Percentiles rank a stretch among this genome's conserved stretches.
These are phyloP conservation scores for Corydoras sp. DNA, from an alignment of 2,113 vertebrate species.

Conservation along the genomic window DNA sequence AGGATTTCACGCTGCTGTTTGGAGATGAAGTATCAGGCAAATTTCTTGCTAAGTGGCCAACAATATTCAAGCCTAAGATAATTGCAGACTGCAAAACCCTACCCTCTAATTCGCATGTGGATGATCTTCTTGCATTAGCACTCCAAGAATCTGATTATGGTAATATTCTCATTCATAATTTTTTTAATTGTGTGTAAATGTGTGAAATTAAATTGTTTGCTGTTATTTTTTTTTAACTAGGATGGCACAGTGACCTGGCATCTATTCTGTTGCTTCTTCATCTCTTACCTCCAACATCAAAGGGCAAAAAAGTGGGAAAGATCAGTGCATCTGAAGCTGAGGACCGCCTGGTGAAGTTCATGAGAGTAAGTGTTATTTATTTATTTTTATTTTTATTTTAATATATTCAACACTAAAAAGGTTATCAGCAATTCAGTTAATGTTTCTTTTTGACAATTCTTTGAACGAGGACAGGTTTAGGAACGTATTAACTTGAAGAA, in stretches of 20 bases:
- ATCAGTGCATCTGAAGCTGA: constrained; percentile 30
- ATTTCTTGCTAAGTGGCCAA: constrained; percentile 40
- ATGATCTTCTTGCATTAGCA: constrained; percentile 5
- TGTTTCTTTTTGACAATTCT: too few species aligned
- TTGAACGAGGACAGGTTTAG: too few species aligned
- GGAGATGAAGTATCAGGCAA: constrained; percentile 30
- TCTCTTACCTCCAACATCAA: constrained; percentile 32
- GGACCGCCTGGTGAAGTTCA: constrained; percentile 14
- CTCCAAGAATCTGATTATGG: constrained; percentile 18
- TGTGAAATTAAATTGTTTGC: neutral
- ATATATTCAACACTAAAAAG: too few species aligned
- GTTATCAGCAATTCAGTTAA: too few species aligned
- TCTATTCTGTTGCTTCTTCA: constrained; percentile 26
- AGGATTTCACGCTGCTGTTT: constrained; percentile 38
- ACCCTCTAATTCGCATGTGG: constrained; percentile 3
- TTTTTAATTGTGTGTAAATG: neutral
- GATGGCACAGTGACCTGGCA: constrained; percentile 24
- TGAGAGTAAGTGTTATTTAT: constrained; percentile 10
- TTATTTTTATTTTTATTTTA: neutral
- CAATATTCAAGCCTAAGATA: constrained; percentile 32
- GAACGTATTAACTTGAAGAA: neutral
- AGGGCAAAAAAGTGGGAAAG: too few species aligned
- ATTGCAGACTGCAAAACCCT: constrained; percentile 26
- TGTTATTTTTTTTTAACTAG: neutral
- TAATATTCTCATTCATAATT: neutral